These are phyloP conservation scores for Acromyrmex echinatior DNA, from an alignment of 1,140 invertebrate genomes.

Conservation along the genomic window DNA sequence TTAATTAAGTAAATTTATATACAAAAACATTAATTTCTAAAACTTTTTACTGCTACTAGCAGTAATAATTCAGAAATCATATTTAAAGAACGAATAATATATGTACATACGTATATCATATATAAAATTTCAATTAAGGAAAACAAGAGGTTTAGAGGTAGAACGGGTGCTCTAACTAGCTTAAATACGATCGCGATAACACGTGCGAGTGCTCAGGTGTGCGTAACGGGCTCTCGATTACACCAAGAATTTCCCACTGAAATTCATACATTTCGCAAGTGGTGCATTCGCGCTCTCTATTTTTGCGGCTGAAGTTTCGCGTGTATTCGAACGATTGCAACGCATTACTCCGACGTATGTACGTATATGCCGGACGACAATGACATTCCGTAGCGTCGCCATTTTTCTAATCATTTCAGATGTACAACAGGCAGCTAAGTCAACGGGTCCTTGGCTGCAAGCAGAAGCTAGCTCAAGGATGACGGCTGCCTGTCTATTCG, in stretches of 20 bases:
- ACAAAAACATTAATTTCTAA: too few relatives aligned
- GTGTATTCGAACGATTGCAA: neutral
- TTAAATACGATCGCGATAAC: conserved; percentile 18
- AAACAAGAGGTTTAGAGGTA: neutral
- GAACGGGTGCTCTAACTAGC: neutral
- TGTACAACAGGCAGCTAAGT: conserved; percentile 57
- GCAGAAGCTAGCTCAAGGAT: conserved; percentile 78
- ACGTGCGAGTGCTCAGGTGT: neutral
- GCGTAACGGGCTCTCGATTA: neutral
- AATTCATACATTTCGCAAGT: conserved; percentile 50
- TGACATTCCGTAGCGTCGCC: conserved; percentile 75
- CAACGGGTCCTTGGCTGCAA: conserved; percentile 69
- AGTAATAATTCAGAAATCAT: too few relatives aligned
- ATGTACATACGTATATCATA: neutral
- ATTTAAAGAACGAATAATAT: neutral
- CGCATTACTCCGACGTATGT: conserved; percentile 17
- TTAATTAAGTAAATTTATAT: too few relatives aligned
- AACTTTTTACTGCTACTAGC: too few relatives aligned
- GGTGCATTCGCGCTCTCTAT: conserved; percentile 43
- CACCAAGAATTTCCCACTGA: conserved; percentile 39
- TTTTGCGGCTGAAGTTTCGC: conserved; percentile 34
- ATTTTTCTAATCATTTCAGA: conserved; percentile 76
- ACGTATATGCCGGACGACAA: conserved; percentile 66
- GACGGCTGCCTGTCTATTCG: conserved; percentile 74
- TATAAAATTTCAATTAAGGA: neutral